phyloP scores from a whole-genome alignment of 2,113 vertebrate species.

The Brienomyrus brachyistius region DNA sequence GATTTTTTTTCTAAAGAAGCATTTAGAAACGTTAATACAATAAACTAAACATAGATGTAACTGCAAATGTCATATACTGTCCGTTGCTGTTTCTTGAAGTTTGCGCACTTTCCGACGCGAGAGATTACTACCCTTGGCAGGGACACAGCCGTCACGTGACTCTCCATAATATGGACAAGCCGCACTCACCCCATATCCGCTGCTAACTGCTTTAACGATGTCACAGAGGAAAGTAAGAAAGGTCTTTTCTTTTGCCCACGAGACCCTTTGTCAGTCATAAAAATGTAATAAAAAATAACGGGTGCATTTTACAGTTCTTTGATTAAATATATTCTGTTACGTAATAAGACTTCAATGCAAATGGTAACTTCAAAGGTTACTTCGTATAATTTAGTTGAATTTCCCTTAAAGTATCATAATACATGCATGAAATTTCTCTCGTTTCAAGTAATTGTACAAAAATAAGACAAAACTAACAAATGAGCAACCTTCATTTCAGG shows the following conservation, averaged over 20 bases:
- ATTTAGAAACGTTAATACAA: background rate
- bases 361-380: background rate
- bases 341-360: background rate
- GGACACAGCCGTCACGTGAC: conserved; percentile 51
- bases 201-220: background rate
- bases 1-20: background rate
- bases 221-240: background rate
- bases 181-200: conserved; percentile 68
- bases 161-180: conserved; percentile 56
- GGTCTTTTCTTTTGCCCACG: background rate
- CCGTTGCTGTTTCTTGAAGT: conserved; percentile 72
- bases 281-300: background rate
- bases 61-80: background rate
- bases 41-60: background rate
- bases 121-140: conserved; percentile 68
- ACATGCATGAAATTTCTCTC: background rate
- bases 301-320: background rate
- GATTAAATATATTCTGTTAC: background rate
- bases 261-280: background rate
- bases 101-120: conserved; percentile 89
- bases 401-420: background rate
- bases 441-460: background rate
- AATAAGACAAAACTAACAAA: background rate
- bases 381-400: background rate
- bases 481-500: background rate